Evolutionary conservation across 1,140 invertebrate genomes (phyloP).

Genomic region (Zaprionus gabonicus): DNA sequence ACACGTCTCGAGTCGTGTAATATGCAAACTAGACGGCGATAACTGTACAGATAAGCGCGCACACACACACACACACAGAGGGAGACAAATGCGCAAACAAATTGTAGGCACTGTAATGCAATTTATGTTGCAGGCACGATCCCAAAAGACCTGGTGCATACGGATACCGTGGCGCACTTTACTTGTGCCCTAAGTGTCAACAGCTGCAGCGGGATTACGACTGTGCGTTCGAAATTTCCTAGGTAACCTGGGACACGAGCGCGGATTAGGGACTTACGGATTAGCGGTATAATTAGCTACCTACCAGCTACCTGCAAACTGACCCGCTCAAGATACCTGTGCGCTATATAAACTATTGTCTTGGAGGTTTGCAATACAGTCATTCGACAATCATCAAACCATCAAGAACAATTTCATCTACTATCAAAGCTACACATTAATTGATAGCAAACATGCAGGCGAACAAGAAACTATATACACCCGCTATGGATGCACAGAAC

Average conservation of each 20-base stretch:
- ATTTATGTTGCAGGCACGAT: conserved; percentile 64
- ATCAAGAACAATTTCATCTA: conserved; percentile 8
- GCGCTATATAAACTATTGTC: conserved; percentile 28
- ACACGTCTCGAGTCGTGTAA: conserved; percentile 76
- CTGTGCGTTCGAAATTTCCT: background rate
- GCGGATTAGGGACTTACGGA: background rate
- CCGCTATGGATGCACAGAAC: conserved; percentile 43
- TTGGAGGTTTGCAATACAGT: conserved; percentile 15
- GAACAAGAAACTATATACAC: conserved; percentile 52
- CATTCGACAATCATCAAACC: conserved; percentile 8
- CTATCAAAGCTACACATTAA: background rate
- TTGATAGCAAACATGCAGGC: conserved; percentile 19
- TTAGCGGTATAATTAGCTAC: background rate
- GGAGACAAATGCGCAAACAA: conserved; percentile 50
- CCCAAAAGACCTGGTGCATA: conserved; percentile 15
- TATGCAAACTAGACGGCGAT: conserved; percentile 79
- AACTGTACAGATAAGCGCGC: conserved; percentile 80
- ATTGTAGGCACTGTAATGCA: conserved; percentile 68
- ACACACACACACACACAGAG: background rate
- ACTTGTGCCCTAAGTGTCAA: conserved; percentile 22
- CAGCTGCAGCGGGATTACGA: conserved; percentile 4
- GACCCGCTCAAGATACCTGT: conserved; percentile 35
- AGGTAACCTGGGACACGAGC: background rate
- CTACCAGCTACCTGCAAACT: background rate
- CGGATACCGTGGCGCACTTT: background rate